Evolutionary conservation across 2,113 vertebrate species (phyloP).

Genomic region (Sarotherodon lohbergeri): DNA sequence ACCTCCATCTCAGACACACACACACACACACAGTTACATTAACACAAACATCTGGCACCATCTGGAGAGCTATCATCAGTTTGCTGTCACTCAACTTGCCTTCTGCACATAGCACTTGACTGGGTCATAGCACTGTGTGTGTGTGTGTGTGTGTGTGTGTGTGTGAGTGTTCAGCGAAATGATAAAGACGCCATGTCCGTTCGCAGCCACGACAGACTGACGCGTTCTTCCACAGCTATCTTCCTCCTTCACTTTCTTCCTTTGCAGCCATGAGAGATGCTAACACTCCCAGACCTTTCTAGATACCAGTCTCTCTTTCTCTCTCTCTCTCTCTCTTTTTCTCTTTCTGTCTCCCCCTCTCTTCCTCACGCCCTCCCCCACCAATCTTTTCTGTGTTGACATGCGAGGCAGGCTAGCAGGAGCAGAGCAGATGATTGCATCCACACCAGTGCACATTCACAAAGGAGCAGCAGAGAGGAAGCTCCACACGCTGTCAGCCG

Average conservation of each 20-base stretch:
- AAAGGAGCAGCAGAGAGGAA: slow-evolving; percentile 46
- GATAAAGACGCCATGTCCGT: neutral
- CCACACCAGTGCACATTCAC: slow-evolving; percentile 67
- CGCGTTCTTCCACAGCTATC: neutral
- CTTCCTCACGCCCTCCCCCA: neutral
- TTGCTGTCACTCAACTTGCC: slow-evolving; percentile 33
- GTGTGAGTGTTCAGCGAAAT: neutral
- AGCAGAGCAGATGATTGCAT: slow-evolving; percentile 53
- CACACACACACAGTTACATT: neutral
- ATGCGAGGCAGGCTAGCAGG: slow-evolving; percentile 17
- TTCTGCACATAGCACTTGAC: neutral
- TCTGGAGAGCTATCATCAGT: slow-evolving; percentile 47
- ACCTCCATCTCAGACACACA: neutral
- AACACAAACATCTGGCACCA: slow-evolving; percentile 39
- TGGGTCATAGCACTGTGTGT: neutral
- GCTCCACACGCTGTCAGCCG: slow-evolving; percentile 22
- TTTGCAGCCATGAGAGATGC: neutral
- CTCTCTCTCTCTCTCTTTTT: neutral
- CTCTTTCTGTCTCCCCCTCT: neutral
- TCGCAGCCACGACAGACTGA: neutral
- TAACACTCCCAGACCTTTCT: neutral
- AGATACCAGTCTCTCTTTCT: neutral
- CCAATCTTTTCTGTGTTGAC: neutral
- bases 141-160: neutral
- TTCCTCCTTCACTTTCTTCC: neutral